phyloP scores from a whole-genome alignment of 2,888 invertebrate species.

The Drosophila rellima region DNA sequence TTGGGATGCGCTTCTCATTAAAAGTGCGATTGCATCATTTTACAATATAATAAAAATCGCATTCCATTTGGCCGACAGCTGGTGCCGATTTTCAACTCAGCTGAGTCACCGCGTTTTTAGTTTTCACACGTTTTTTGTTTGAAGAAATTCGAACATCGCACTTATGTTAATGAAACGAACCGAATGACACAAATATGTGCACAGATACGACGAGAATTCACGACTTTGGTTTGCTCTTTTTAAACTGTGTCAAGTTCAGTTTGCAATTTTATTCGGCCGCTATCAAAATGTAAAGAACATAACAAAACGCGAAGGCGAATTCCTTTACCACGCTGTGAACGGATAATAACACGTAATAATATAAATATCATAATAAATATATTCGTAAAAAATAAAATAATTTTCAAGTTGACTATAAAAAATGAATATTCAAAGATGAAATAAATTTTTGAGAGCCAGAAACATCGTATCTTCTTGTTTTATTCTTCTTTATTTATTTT shows the following conservation, averaged over 20 bases:
- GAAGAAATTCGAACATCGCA: constrained; percentile 54
- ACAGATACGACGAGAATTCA: constrained; percentile 35
- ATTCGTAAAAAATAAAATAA: too few species aligned
- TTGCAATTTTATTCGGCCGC: constrained; percentile 23
- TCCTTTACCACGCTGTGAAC: background rate
- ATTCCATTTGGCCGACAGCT: constrained; percentile 28
- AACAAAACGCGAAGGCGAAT: constrained; percentile 16
- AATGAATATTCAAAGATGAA: background rate
- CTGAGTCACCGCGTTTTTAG: constrained; percentile 48
- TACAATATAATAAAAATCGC: constrained; percentile 32
- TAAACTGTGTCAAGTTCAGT: constrained; percentile 72
- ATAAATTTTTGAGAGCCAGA: background rate
- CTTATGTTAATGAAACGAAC: constrained; percentile 52
- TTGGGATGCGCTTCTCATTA: background rate
- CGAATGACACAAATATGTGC: constrained; percentile 20
- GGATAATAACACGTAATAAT: background rate
- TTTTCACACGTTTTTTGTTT: constrained; percentile 63
- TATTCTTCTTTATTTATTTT: too few species aligned
- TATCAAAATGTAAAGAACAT: constrained; percentile 49
- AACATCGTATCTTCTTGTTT: background rate
- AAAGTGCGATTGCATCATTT: constrained; percentile 29
- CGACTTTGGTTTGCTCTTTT: constrained; percentile 11
- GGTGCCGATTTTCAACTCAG: constrained; percentile 18
- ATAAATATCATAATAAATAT: background rate
- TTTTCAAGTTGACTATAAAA: background rate